phyloP scores from a whole-genome alignment of 1,140 invertebrate species.

The Drosophila burlai region DNA sequence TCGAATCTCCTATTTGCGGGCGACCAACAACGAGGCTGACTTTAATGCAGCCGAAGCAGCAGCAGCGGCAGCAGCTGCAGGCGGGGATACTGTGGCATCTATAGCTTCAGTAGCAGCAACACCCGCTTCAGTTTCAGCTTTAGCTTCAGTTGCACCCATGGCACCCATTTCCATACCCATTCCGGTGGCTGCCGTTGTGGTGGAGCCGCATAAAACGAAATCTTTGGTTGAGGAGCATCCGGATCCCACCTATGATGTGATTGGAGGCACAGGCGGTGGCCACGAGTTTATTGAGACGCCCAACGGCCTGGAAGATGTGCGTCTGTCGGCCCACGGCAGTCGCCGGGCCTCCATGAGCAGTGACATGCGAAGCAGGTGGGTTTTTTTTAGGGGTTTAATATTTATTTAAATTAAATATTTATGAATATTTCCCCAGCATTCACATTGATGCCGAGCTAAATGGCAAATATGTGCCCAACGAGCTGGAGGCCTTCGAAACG shows the following conservation, averaged over 20 bases:
- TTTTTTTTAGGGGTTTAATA: background rate
- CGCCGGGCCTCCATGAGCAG: constrained; percentile 77
- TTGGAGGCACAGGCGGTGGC: constrained; percentile 63
- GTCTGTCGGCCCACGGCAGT: constrained; percentile 68
- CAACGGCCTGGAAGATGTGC: constrained; percentile 73
- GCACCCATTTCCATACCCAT: constrained; percentile 35
- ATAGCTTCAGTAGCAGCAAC: background rate
- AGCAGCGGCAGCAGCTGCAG: constrained; percentile 24
- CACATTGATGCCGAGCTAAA: constrained; percentile 80
- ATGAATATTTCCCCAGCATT: constrained; percentile 44
- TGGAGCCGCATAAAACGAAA: constrained; percentile 73
- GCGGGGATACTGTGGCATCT: constrained; percentile 29
- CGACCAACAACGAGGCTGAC: constrained; percentile 87
- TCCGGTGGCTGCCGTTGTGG: constrained; percentile 51
- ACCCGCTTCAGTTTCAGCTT: background rate
- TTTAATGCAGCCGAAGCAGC: constrained; percentile 85
- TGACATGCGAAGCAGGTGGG: constrained; percentile 79
- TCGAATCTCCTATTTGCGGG: constrained; percentile 95
- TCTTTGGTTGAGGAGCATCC: constrained; percentile 76
- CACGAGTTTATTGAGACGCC: constrained; percentile 76
- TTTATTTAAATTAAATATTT: too few relatives aligned
- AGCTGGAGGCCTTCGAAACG: constrained; percentile 82
- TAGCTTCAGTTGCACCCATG: background rate
- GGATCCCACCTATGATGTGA: constrained; percentile 80
- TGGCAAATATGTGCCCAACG: constrained; percentile 82